These are phyloP conservation scores for Masnerella sp. DNA, from an alignment of 2,888 invertebrate species.

Conservation along the genomic window DNA sequence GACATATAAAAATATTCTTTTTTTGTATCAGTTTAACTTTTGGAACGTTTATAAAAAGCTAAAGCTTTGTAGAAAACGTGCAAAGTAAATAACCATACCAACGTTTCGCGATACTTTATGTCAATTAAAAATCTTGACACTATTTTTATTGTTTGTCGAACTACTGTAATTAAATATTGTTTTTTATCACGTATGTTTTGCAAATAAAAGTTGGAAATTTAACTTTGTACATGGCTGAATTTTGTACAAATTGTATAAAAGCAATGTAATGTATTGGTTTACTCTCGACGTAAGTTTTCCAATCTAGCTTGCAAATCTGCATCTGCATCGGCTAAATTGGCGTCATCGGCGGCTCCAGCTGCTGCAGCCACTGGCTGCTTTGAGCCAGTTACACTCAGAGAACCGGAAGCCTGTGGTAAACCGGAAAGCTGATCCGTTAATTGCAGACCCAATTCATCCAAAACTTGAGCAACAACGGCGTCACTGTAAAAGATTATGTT, in stretches of 20 bases:
- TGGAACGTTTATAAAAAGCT: slow-evolving; percentile 14
- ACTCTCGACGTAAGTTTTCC: slow-evolving; percentile 95
- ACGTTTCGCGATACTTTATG: not conserved
- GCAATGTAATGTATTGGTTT: slow-evolving; percentile 79
- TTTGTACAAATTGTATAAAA: slow-evolving; percentile 59
- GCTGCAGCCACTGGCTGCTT: slow-evolving; percentile 83
- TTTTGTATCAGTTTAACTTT: no score
- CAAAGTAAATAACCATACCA: no score
- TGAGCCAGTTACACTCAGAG: slow-evolving; percentile 80
- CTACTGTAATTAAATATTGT: no score
- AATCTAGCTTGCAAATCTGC: slow-evolving; percentile 98
- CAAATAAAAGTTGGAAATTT: slow-evolving; percentile 1
- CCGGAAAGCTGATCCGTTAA: slow-evolving; percentile 94
- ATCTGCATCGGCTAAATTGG: slow-evolving; percentile 88
- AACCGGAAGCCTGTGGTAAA: slow-evolving; percentile 85
- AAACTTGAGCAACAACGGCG: slow-evolving; percentile 95
- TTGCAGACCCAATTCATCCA: slow-evolving; percentile 98
- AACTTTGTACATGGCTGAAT: slow-evolving; percentile 51
- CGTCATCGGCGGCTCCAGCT: slow-evolving; percentile 78
- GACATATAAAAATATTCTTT: no score
- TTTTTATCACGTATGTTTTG: no score
- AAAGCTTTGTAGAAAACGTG: not conserved
- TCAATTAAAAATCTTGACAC: slow-evolving; percentile 2
- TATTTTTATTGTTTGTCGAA: no score
- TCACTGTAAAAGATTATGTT: slow-evolving; percentile 81